Conservation (phyloP, 2,113 vertebrate genomes). For the Alaudala cheleensis region DNA sequence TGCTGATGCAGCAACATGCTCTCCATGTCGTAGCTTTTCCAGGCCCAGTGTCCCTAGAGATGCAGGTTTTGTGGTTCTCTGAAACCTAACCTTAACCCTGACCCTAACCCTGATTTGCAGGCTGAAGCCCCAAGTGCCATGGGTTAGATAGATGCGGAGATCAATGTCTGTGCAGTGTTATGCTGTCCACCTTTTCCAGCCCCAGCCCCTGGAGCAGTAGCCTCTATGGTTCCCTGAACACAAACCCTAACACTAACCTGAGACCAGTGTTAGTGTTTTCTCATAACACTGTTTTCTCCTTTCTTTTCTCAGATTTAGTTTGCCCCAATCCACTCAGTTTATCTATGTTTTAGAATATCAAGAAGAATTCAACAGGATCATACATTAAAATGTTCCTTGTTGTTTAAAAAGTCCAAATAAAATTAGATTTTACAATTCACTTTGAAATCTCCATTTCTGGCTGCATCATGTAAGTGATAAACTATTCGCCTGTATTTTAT, state of each 20-base stretch:
- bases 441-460: background rate
- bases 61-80: background rate
- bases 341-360: background rate
- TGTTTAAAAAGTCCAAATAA: background rate
- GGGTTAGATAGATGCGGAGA: background rate
- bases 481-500: background rate
- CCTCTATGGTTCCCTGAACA: background rate
- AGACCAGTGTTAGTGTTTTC: background rate
- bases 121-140: background rate
- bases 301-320: background rate
- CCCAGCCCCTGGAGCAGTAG: background rate
- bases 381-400: background rate
- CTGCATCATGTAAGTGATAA: background rate
- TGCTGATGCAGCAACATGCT: background rate
- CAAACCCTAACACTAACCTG: background rate
- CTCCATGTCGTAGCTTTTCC: background rate
- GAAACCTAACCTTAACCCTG: background rate
- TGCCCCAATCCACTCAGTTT: background rate
- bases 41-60: background rate
- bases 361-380: background rate
- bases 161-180: accelerated
- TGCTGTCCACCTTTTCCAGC: background rate
- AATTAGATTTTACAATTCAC: background rate
- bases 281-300: no score
- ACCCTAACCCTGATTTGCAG: background rate